Evolutionary conservation across 2,888 invertebrate species (phyloP).

Genomic region (Tribolium freemani): DNA sequence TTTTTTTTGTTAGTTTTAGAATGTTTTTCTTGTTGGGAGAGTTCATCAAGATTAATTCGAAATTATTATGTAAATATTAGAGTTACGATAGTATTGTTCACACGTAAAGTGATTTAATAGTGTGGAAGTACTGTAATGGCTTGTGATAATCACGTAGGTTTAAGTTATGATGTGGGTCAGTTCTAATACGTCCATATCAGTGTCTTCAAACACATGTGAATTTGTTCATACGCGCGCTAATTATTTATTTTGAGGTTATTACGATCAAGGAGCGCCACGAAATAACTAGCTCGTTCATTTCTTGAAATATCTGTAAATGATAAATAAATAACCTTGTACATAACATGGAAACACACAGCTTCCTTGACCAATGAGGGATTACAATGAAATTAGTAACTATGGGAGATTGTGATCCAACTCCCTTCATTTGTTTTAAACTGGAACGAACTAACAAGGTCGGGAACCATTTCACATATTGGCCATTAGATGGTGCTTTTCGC

Average conservation of each 20-base stretch:
- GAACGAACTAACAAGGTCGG: no score
- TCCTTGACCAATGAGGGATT: no score
- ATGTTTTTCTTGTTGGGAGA: slow-evolving; percentile 3
- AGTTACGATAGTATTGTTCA: slow-evolving; percentile 29
- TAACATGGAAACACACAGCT: no score
- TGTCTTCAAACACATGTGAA: slow-evolving; percentile 35
- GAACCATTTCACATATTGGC: no score
- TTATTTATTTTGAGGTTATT: slow-evolving; percentile 12
- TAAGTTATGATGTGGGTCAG: slow-evolving; percentile 24
- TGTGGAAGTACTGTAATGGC: slow-evolving; percentile 39
- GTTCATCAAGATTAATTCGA: slow-evolving; percentile 8
- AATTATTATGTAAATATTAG: slow-evolving; percentile 19
- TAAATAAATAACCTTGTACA: slow-evolving; percentile 36
- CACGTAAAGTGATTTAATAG: slow-evolving; percentile 21
- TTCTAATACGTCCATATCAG: slow-evolving; percentile 29
- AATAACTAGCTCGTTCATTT: neutral
- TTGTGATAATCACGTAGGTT: slow-evolving; percentile 41
- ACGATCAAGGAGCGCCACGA: slow-evolving; percentile 1
- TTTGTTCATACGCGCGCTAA: slow-evolving; percentile 28
- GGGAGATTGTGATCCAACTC: no score
- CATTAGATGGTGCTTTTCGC: no score
- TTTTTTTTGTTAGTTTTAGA: slow-evolving; percentile 5
- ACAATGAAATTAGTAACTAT: no score
- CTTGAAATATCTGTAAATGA: slow-evolving; percentile 21
- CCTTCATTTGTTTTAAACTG: no score